phyloP scores from a whole-genome alignment of 1,140 invertebrate species.

The Eriocheir sinensis region DNA sequence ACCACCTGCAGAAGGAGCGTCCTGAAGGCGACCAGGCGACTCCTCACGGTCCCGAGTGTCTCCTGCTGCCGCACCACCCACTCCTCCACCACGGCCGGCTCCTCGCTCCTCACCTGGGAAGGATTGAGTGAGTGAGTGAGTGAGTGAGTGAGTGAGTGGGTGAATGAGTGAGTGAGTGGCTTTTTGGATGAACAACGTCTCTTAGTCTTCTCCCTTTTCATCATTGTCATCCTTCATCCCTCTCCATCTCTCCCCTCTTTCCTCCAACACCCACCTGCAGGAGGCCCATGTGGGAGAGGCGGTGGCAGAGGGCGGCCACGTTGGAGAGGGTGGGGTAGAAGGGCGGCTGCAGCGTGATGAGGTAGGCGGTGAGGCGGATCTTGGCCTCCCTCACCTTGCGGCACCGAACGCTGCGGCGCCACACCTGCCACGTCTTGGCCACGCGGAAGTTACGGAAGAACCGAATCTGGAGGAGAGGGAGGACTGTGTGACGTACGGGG shows the following conservation, averaged over 20 bases:
- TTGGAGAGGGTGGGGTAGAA: conserved; percentile 62
- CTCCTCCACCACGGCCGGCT: conserved; percentile 58
- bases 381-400: conserved; percentile 67
- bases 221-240: neutral
- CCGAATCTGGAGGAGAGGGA: conserved; percentile 62
- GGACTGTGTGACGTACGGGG: too few species aligned
- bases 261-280: conserved; percentile 50
- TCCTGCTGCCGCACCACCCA: conserved; percentile 57
- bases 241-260: neutral
- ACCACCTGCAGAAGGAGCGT: conserved; percentile 65
- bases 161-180: too few species aligned
- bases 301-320: conserved; percentile 62
- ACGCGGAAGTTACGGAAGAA: conserved; percentile 69
- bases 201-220: too few species aligned
- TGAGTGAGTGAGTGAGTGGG: neutral
- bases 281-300: conserved; percentile 68
- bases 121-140: too few species aligned
- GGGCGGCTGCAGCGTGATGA: conserved; percentile 66
- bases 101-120: conserved; percentile 52
- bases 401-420: conserved; percentile 59
- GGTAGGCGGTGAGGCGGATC: conserved; percentile 57
- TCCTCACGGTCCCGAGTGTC: conserved; percentile 42
- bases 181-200: too few species aligned
- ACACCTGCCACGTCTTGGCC: conserved; percentile 72
- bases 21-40: conserved; percentile 48